Conservation (phyloP, 2,888 invertebrate species). For the Tiphia femorata region DNA sequence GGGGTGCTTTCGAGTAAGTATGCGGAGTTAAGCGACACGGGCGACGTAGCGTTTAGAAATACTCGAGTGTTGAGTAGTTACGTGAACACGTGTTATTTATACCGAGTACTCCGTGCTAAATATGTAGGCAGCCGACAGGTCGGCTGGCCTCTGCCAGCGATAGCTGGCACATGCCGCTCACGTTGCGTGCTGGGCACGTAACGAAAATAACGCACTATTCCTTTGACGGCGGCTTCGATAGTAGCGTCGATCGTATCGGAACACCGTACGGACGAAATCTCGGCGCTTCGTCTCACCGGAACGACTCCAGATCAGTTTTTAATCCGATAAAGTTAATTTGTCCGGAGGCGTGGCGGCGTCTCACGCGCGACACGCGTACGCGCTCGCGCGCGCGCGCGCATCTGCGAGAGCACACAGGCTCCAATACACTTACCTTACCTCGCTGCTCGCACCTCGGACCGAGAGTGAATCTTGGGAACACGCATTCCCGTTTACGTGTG, state of each 20-base stretch:
- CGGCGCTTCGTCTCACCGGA: neutral
- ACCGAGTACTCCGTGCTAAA: slow-evolving; percentile 28
- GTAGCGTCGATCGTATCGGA: too few species aligned
- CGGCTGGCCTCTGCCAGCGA: neutral
- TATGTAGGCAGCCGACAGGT: slow-evolving; percentile 15
- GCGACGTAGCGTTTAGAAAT: too few species aligned
- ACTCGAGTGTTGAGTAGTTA: slow-evolving; percentile 17
- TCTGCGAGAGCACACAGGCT: too few species aligned
- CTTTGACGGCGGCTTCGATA: neutral
- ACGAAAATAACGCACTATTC: neutral
- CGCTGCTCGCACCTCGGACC: slow-evolving; percentile 5
- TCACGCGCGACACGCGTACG: slow-evolving; percentile 2
- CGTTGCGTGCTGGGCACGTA: neutral
- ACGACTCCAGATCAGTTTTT: slow-evolving; percentile 3
- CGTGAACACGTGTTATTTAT: slow-evolving; percentile 43
- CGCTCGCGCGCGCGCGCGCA: slow-evolving; percentile 13
- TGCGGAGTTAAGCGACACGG: neutral
- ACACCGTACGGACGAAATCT: too few species aligned
- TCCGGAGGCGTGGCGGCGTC: slow-evolving; percentile 24
- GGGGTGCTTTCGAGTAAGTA: slow-evolving; percentile 24
- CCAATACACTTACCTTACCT: too few species aligned
- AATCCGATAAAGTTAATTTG: slow-evolving; percentile 2
- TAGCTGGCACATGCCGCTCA: slow-evolving; percentile 15
- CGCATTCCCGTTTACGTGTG: neutral
- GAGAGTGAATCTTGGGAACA: slow-evolving; percentile 8